Evolutionary conservation across 23 tunicate species (phyloP).

Genomic region (Ascidia mentula): DNA sequence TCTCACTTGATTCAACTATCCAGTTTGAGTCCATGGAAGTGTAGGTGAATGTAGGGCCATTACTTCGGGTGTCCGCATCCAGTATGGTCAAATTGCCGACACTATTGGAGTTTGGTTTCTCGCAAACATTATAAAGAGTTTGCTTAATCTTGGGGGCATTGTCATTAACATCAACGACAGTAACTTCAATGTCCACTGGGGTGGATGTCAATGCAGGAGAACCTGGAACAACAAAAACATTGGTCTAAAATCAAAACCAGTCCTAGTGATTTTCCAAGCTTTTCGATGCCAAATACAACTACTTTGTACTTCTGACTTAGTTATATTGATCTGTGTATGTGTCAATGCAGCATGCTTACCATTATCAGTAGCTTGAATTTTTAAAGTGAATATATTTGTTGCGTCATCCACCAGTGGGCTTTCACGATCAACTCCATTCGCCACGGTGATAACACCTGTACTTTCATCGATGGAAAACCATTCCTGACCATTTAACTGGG

Average conservation of each 20-base stretch:
- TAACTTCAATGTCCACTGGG: background rate
- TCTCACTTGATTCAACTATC: constrained; percentile 18
- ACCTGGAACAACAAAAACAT: too few relatives aligned
- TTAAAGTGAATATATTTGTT: constrained; percentile 34
- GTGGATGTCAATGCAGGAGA: too few relatives aligned
- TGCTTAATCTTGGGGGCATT: constrained; percentile 48
- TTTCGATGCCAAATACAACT: too few relatives aligned
- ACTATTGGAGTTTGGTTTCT: constrained; percentile 23
- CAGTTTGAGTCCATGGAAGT: constrained; percentile 11
- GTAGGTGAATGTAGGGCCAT: constrained; percentile 66
- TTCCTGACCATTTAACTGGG: constrained; percentile 12
- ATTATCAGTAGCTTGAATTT: constrained; percentile 59
- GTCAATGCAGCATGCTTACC: too few relatives aligned
- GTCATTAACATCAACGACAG: constrained; percentile 61
- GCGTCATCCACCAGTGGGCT: constrained; percentile 35
- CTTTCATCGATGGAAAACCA: constrained; percentile 60
- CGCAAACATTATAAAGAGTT: constrained; percentile 24
- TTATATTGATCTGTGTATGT: too few relatives aligned
- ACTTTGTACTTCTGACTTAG: too few relatives aligned
- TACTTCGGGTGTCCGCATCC: constrained; percentile 49
- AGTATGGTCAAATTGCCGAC: constrained; percentile 30
- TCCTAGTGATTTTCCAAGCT: too few relatives aligned
- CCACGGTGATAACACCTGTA: constrained; percentile 32
- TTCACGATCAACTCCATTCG: constrained; percentile 62
- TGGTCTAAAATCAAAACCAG: too few relatives aligned